Base-by-base conservation (phyloP, 2,797 vertebrate species). In the Sebastes minor region DNA sequence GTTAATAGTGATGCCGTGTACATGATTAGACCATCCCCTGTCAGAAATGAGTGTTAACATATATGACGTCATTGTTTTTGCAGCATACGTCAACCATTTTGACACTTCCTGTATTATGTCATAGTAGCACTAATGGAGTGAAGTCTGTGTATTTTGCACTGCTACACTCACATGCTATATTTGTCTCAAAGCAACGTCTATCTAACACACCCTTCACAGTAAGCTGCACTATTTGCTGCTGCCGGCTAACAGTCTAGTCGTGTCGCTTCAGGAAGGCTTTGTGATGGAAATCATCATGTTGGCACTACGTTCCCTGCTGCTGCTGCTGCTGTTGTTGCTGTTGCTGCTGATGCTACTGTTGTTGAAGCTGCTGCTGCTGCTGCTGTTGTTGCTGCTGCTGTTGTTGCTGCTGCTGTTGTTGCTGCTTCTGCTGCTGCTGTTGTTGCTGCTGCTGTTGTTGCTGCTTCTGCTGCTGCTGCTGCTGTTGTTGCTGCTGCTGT, bases 31-130 rank as follows among this genome's bases (percentile, higher is more conserved):
- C 71, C 65, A 64, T 69, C 46, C 6, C 25, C 30, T 49, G 57
- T 84, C 67, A 63, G 32, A 65, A 60, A 3, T 61, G 65, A 86
- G 72, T 71, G 57, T n/a, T 83, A 72, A 71, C 64, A 76, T n/a
- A 13, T 59, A 74, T 53, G 18, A 52, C 49, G n/a, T 85, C 59
- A 76, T 57, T 76, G 67, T 82, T 79, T 86, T 75, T 65, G 70
- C 64, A 86, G 70, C 55, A 55, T 32, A 42, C 25, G 14, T 78
- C 69, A 71, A 77, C 49, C 8, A 64, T 79, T 77, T 79, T 78
- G 71, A 85, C 73, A 68, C 59, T 35, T 78, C 75, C 64, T 79
- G 71, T 74, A 46, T 83, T 85, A 80, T 77, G 73, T 79, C 80
- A 88, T 22, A 13, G 53, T 32, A 13, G 53, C 61, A 23, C 42